Conservation (phyloP, 2,113 vertebrate species). For the Polypterus senegalus region DNA sequence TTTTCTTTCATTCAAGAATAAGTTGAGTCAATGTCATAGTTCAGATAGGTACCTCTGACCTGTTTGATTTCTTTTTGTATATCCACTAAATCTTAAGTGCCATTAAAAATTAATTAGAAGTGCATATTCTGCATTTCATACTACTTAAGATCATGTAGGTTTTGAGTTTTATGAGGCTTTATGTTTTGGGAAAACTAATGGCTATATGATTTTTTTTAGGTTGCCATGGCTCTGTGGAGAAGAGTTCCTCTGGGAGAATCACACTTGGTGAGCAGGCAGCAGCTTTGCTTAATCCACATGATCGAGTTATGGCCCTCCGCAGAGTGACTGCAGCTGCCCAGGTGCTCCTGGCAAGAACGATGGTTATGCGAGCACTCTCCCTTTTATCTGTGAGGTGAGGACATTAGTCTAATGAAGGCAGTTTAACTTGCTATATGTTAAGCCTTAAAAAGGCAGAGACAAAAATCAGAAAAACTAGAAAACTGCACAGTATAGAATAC, state of each 20-base stretch:
- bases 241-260: constrained; percentile 78
- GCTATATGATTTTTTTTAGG: constrained; percentile 40
- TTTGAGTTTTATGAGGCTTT: too few species aligned
- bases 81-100: too few species aligned
- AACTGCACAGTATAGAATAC: not conserved
- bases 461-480: not conserved
- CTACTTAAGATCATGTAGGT: too few species aligned
- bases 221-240: constrained; percentile 85
- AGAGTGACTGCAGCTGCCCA: constrained; percentile 90
- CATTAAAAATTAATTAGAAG: too few species aligned
- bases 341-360: constrained; percentile 86
- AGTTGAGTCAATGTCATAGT: too few species aligned
- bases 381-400: constrained; percentile 78
- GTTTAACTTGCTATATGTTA: not conserved
- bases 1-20: too few species aligned
- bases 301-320: constrained; percentile 81
- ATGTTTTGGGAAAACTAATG: too few species aligned
- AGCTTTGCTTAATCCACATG: constrained; percentile 73
- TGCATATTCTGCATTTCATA: too few species aligned
- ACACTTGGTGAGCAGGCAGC: constrained; percentile 89
- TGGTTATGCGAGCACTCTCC: constrained; percentile 94
- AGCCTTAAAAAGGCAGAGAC: not conserved
- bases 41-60: too few species aligned
- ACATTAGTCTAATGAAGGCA: not conserved
- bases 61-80: too few species aligned